A percentile compares a stretch with the other conserved stretches of the same genome.
Conservation (phyloP, 2,797 vertebrate genomes). For the Sebastes itinus region DNA sequence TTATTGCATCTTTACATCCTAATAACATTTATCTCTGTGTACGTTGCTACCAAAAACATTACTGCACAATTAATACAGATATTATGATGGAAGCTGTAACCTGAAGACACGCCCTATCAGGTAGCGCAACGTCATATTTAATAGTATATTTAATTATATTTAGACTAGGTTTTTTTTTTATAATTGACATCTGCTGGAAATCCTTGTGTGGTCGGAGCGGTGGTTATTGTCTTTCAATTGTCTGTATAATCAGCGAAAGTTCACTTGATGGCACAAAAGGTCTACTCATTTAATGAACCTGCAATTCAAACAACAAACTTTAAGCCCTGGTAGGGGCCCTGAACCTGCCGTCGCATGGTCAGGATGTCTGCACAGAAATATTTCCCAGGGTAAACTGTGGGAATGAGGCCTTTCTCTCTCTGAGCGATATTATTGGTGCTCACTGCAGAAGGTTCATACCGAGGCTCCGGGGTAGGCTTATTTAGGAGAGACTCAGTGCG, state of each 20-base stretch:
- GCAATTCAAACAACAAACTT: conserved; percentile 43
- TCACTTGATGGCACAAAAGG: neutral
- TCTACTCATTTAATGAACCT: conserved; percentile 30
- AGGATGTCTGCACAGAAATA: conserved; percentile 53
- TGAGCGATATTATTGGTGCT: conserved; percentile 44
- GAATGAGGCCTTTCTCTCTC: conserved; percentile 54
- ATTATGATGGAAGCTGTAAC: too few relatives aligned
- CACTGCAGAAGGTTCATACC: conserved; percentile 48
- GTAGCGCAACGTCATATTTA: too few relatives aligned
- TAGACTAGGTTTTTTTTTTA: too few relatives aligned
- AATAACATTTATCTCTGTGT: neutral
- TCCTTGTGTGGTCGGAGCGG: too few relatives aligned
- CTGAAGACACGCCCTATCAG: too few relatives aligned
- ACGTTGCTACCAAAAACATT: too few relatives aligned
- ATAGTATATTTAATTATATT: too few relatives aligned
- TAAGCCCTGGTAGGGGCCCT: conserved; percentile 41
- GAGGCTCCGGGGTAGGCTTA: conserved; percentile 67
- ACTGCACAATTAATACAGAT: too few relatives aligned
- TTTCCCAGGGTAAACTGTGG: conserved; percentile 76
- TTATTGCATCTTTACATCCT: neutral
- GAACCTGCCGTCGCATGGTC: conserved; percentile 31
- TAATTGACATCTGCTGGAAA: too few relatives aligned
- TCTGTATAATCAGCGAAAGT: neutral
- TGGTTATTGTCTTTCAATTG: neutral
- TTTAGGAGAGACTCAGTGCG: conserved; percentile 56